phyloP scores from a whole-genome alignment of 2,797 vertebrate species.

The Babyrousa celebensis region DNA sequence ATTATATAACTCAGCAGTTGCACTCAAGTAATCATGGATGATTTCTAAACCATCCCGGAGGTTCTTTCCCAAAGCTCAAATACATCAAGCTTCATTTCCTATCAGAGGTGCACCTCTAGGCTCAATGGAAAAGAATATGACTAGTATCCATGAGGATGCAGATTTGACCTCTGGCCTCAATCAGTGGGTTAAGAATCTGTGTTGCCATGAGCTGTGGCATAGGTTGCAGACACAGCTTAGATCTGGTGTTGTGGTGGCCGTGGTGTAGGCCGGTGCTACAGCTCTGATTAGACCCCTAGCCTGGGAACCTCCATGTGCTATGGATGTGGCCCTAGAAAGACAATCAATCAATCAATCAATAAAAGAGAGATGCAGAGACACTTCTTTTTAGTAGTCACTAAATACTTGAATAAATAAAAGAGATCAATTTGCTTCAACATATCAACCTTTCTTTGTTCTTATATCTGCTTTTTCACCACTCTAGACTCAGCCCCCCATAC shows the following conservation, averaged over 20 bases:
- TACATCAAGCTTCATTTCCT: slow-evolving; percentile 7
- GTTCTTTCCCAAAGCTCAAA: slow-evolving; percentile 18
- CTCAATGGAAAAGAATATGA: no score
- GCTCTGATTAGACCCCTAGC: no score
- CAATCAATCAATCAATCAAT: no score
- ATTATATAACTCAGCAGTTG: neutral
- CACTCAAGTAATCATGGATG: neutral
- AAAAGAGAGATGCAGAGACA: neutral
- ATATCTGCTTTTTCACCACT: neutral
- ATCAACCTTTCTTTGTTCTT: neutral
- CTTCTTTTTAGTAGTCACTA: neutral
- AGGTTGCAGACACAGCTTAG: no score
- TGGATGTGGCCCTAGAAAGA: no score
- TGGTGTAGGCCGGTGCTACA: no score
- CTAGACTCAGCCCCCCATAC: neutral
- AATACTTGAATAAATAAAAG: neutral
- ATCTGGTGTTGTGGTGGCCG: no score
- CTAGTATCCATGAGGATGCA: no score
- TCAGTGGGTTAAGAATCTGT: no score
- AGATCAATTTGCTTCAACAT: neutral
- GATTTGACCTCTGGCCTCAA: no score
- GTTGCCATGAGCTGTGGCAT: no score
- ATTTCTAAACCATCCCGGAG: slow-evolving; percentile 22
- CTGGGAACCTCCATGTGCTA: no score
- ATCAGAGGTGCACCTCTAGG: neutral